Evolutionary conservation across 2,888 invertebrate species (phyloP).

Genomic region (Ectobius pallidus): DNA sequence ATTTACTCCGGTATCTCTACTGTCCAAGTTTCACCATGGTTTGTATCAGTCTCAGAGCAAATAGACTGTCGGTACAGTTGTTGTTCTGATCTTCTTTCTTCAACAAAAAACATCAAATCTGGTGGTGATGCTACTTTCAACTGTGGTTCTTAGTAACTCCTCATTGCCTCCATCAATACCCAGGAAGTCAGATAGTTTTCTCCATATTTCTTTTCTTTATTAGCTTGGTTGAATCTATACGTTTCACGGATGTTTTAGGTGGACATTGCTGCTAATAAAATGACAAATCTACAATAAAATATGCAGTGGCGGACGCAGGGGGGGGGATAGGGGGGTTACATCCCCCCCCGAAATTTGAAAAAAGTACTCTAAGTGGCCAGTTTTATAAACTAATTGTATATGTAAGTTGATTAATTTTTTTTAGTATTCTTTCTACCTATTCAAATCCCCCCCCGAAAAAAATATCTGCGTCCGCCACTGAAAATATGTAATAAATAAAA

Average conservation of each 20-base stretch:
- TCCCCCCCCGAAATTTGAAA: too few species aligned
- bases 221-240: conserved; percentile 81
- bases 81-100: conserved; percentile 78
- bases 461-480: too few species aligned
- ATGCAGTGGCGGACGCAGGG: too few species aligned
- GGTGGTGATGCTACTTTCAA: conserved; percentile 74
- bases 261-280: too few species aligned
- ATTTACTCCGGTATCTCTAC: conserved; percentile 79
- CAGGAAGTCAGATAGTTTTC: conserved; percentile 83
- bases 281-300: too few species aligned
- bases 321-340: too few species aligned
- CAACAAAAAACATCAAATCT: conserved; percentile 81
- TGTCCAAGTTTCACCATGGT: conserved; percentile 59
- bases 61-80: conserved; percentile 75
- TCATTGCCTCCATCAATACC: conserved; percentile 73
- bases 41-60: conserved; percentile 64
- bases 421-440: too few species aligned
- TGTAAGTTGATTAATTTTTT: too few species aligned
- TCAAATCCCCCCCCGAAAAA: too few species aligned
- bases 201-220: conserved; percentile 85
- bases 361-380: too few species aligned
- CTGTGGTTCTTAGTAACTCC: conserved; percentile 50
- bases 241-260: conserved; percentile 69
- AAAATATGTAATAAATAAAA: too few species aligned
- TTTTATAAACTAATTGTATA: too few species aligned